A percentile compares a stretch with the other conserved stretches of the same genome.
phyloP scores from a whole-genome alignment of 2,888 invertebrate genomes.

The Dexiosoma caninum region DNA sequence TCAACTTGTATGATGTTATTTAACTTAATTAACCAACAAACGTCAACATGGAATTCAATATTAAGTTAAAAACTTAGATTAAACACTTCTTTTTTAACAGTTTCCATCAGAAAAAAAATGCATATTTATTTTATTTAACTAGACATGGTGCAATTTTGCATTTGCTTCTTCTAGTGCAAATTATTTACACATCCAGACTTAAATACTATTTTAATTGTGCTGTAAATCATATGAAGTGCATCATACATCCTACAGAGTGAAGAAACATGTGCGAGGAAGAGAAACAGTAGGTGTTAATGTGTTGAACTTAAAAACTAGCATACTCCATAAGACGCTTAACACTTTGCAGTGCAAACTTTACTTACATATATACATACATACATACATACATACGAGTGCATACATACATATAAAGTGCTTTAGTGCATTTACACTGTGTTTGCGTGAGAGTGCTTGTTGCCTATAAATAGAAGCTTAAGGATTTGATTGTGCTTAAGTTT shows the following conservation, averaged over 20 bases:
- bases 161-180: not conserved
- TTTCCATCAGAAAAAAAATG: not conserved
- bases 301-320: conserved; percentile 44
- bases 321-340: conserved; percentile 36
- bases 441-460: not conserved
- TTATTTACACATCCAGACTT: not conserved
- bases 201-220: conserved; percentile 9
- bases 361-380: not conserved
- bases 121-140: not conserved
- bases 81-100: not conserved
- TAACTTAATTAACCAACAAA: too few relatives aligned
- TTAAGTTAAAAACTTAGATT: not conserved
- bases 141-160: not conserved
- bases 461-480: conserved; percentile 48
- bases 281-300: conserved; percentile 47
- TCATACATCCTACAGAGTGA: not conserved
- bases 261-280: not conserved
- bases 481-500: conserved; percentile 54
- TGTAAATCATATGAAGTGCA: conserved; percentile 23
- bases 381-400: too few relatives aligned
- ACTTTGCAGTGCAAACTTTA: not conserved
- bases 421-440: conserved; percentile 11
- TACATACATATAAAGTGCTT: conserved; percentile 1
- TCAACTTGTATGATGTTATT: too few relatives aligned
- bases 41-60: too few relatives aligned